These are phyloP conservation scores for Cygnus buccinator DNA, from an alignment of 2,113 vertebrate species.

Conservation along the genomic window DNA sequence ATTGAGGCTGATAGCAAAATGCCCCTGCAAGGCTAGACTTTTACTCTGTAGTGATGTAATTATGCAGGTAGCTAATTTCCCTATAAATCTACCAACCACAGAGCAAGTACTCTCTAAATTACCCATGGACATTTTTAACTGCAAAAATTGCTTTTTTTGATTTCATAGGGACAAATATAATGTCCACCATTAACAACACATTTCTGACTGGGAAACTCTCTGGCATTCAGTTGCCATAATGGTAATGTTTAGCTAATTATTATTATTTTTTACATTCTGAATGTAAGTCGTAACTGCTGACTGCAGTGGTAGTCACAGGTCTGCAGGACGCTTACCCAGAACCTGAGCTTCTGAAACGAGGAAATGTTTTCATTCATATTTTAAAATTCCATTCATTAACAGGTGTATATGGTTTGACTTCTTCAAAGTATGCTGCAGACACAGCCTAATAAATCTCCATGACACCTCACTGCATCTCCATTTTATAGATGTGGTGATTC, in stretches of 20 bases:
- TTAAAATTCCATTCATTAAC: constrained; percentile 70
- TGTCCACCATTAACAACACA: neutral
- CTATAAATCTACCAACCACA: neutral
- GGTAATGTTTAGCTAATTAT: neutral
- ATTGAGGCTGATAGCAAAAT: neutral
- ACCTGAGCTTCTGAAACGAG: constrained; percentile 13
- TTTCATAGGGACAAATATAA: neutral
- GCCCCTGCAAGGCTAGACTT: fast-evolving
- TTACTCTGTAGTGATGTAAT: neutral
- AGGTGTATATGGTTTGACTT: constrained; percentile 59
- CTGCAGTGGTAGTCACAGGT: neutral
- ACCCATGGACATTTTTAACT: neutral
- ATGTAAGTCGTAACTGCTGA: neutral
- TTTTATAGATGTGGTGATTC: constrained; percentile 72
- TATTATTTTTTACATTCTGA: neutral
- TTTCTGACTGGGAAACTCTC: neutral
- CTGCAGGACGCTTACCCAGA: neutral
- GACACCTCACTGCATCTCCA: constrained; percentile 66
- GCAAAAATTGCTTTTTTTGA: neutral
- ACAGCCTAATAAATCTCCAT: constrained; percentile 70
- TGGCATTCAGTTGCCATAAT: neutral
- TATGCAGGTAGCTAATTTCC: neutral
- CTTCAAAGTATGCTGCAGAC: constrained; percentile 65
- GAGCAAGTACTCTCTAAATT: neutral
- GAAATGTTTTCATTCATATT: constrained; percentile 63